A percentile compares a stretch with the other conserved stretches of the same genome.
These are phyloP conservation scores for Euwallacea fornicatus DNA, from an alignment of 1,140 invertebrate species.

Conservation along the genomic window DNA sequence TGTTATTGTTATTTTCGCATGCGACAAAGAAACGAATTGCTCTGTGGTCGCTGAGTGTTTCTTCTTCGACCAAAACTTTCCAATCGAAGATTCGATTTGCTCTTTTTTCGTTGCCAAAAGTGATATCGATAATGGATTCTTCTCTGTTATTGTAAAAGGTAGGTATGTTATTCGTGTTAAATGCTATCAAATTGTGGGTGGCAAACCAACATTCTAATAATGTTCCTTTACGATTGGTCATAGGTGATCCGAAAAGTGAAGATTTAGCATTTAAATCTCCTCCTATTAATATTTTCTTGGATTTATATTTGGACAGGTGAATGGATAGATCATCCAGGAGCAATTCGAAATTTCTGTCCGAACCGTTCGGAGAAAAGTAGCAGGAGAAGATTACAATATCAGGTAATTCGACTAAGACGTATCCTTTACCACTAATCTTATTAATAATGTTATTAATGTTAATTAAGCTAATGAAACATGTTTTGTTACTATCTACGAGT, in stretches of 20 bases:
- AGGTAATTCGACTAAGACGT: not conserved
- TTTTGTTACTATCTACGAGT: not conserved
- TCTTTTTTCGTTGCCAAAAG: too few species aligned
- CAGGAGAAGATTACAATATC: not conserved
- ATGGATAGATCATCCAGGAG: too few species aligned
- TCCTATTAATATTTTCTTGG: too few species aligned
- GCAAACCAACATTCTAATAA: not conserved
- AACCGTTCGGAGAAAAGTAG: conserved; percentile 5
- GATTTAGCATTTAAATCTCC: conserved; percentile 4
- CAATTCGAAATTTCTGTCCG: not conserved
- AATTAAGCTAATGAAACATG: not conserved
- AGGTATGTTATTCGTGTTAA: not conserved
- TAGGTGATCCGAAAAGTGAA: not conserved
- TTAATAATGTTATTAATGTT: not conserved
- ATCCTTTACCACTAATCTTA: not conserved
- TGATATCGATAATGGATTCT: not conserved
- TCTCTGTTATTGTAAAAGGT: not conserved
- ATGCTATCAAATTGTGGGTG: not conserved
- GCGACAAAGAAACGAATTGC: too few species aligned
- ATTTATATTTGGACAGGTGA: too few species aligned
- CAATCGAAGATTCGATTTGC: too few species aligned
- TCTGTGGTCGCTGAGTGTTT: not conserved
- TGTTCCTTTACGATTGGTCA: not conserved
- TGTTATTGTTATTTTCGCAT: too few species aligned
- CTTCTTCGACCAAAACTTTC: not conserved